Evolutionary conservation across 1,140 invertebrate genomes (phyloP).

Genomic region (Lanistes nyassanus): DNA sequence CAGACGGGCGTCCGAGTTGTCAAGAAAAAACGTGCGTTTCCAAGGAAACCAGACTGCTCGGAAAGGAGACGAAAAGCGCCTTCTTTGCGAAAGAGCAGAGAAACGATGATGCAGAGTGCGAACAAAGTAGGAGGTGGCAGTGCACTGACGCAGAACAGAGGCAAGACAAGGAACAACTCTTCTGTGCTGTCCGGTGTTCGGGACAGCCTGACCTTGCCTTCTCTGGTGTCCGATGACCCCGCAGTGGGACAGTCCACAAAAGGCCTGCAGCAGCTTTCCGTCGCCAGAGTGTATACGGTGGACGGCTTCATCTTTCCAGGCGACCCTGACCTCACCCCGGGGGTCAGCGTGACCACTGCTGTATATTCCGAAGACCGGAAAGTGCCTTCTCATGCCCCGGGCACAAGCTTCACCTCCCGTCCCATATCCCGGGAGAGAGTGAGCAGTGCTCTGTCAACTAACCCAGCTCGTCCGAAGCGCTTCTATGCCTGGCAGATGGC

Average conservation of each 20-base stretch:
- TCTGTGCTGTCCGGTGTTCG: neutral
- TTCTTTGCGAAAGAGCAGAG: neutral
- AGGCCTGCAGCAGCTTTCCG: slow-evolving; percentile 7
- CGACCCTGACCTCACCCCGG: slow-evolving; percentile 4
- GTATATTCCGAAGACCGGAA: neutral
- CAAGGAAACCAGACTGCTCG: neutral
- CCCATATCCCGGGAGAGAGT: neutral
- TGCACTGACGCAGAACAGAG: neutral
- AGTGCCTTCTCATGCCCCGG: neutral
- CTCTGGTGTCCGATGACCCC: slow-evolving; percentile 1
- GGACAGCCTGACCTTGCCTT: slow-evolving; percentile 17
- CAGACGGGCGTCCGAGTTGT: neutral
- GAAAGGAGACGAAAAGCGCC: slow-evolving; percentile 8
- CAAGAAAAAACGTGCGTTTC: slow-evolving; percentile 12
- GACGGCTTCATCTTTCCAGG: slow-evolving; percentile 27
- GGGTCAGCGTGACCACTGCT: neutral
- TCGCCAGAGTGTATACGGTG: slow-evolving; percentile 4
- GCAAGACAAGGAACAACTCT: neutral
- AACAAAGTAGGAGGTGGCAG: neutral
- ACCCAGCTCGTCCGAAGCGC: slow-evolving; percentile 1
- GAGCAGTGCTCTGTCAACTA: neutral
- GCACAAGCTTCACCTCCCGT: neutral
- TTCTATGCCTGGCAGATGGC: slow-evolving; percentile 41
- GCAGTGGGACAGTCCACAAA: neutral
- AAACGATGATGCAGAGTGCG: neutral